phyloP scores from a whole-genome alignment of 2,888 invertebrate genomes.

The Liposcelis brunnea region DNA sequence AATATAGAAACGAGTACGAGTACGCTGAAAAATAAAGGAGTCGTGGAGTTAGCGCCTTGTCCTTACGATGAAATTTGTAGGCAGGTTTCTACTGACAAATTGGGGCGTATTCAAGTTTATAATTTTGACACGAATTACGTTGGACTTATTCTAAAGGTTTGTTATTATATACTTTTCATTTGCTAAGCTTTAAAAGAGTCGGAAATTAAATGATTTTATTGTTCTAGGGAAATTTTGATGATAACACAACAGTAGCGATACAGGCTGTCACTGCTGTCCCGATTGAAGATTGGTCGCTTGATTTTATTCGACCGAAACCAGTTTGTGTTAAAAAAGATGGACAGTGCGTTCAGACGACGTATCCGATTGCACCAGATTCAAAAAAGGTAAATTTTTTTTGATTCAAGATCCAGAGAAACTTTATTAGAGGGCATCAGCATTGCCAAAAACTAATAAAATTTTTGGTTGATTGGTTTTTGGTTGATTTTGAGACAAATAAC shows the following conservation, averaged over 20 bases:
- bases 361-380: slow-evolving; percentile 58
- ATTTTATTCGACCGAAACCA: slow-evolving; percentile 71
- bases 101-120: slow-evolving; percentile 55
- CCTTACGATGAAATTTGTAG: slow-evolving; percentile 65
- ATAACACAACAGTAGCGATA: slow-evolving; percentile 51
- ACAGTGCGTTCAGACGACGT: slow-evolving; percentile 54
- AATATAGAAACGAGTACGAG: slow-evolving; percentile 34
- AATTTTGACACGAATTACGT: slow-evolving; percentile 53
- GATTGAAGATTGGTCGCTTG: slow-evolving; percentile 66
- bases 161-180: neutral
- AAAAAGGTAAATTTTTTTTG: slow-evolving; percentile 41
- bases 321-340: slow-evolving; percentile 70
- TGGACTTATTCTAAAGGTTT: slow-evolving; percentile 46
- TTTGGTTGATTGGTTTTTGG: slow-evolving; percentile 8
- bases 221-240: slow-evolving; percentile 30
- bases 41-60: slow-evolving; percentile 60
- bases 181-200: no score
- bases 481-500: slow-evolving; percentile 8
- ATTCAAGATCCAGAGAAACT: no score
- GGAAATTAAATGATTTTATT: no score
- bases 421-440: no score
- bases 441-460: slow-evolving; percentile 1
- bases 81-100: slow-evolving; percentile 59
- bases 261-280: slow-evolving; percentile 75
- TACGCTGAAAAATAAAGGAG: slow-evolving; percentile 31